Conservation (phyloP, 2,113 vertebrate genomes). For the Apodemus sylvaticus region DNA sequence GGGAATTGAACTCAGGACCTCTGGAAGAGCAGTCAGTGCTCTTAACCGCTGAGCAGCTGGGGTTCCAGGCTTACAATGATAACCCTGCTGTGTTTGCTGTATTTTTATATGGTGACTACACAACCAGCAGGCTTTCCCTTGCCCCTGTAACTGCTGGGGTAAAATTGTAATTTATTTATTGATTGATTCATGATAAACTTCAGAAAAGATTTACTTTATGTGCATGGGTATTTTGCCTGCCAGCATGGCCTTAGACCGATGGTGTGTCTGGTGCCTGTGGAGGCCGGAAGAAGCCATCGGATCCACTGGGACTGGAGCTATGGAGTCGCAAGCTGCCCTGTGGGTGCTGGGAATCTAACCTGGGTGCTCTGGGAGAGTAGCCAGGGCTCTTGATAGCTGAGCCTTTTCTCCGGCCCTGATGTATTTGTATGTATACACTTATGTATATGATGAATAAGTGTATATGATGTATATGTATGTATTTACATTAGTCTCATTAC, state of each 20-base stretch:
- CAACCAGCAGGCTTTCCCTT: neutral
- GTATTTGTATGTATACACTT: too few relatives aligned
- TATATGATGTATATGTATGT: neutral
- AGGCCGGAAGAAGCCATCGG: neutral
- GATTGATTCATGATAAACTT: neutral
- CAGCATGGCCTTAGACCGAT: neutral
- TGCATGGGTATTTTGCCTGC: neutral
- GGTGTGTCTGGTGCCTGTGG: neutral
- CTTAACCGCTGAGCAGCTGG: neutral
- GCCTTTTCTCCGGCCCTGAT: neutral
- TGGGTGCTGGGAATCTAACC: neutral
- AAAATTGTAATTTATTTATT: neutral
- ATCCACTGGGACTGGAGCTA: neutral
- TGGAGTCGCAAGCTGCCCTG: neutral
- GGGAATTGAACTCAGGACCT: too few relatives aligned
- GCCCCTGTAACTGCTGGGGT: neutral
- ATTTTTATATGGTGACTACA: neutral
- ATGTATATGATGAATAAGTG: too few relatives aligned
- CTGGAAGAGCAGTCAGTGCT: too few relatives aligned
- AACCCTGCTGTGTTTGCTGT: neutral
- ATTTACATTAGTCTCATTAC: neutral
- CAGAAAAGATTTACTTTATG: neutral
- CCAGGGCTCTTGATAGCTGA: neutral
- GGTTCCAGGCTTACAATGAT: neutral
- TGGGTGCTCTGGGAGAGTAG: neutral